Conservation (phyloP, 2,888 invertebrate species). For the Conchocele bisecta region DNA sequence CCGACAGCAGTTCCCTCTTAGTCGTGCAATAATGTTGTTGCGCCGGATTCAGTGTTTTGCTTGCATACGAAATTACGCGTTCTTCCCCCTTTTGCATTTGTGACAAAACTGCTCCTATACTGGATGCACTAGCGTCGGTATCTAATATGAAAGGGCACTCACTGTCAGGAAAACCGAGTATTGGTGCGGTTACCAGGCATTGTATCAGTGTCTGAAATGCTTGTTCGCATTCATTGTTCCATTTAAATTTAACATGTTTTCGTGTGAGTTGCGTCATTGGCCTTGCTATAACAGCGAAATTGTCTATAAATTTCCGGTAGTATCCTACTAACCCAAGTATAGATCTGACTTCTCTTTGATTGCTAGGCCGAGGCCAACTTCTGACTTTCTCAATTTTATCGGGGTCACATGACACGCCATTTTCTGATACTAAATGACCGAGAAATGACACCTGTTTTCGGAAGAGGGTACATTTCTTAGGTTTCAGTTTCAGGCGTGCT, state of each 20-base stretch:
- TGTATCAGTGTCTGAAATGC: conserved; percentile 28
- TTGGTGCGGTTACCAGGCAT: background rate
- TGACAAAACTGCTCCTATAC: conserved; percentile 57
- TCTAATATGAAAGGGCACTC: conserved; percentile 44
- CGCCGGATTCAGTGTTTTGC: conserved; percentile 34
- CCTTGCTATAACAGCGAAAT: conserved; percentile 12
- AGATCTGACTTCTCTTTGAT: conserved; percentile 1
- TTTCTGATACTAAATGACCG: conserved; percentile 25
- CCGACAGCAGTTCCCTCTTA: conserved; percentile 47
- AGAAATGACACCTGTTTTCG: conserved; percentile 24
- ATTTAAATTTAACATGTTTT: conserved; percentile 21
- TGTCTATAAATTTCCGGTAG: conserved; percentile 20
- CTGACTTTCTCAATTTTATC: conserved; percentile 18
- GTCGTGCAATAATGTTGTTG: conserved; percentile 51
- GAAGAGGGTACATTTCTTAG: conserved; percentile 29
- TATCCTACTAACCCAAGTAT: conserved; percentile 14
- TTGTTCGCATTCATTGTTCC: conserved; percentile 24
- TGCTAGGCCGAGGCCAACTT: conserved; percentile 23
- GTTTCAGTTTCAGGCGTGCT: conserved; percentile 27
- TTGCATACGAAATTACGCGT: conserved; percentile 51
- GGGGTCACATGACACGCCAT: conserved; percentile 19
- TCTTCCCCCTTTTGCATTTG: conserved; percentile 55
- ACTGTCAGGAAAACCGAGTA: conserved; percentile 22
- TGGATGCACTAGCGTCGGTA: conserved; percentile 54
- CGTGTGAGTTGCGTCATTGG: conserved; percentile 17